A percentile compares a stretch with the other conserved stretches of the same genome.
Conservation (phyloP, 92 coral and sea anemone species). For the Hydrozoanthus gracilis region DNA sequence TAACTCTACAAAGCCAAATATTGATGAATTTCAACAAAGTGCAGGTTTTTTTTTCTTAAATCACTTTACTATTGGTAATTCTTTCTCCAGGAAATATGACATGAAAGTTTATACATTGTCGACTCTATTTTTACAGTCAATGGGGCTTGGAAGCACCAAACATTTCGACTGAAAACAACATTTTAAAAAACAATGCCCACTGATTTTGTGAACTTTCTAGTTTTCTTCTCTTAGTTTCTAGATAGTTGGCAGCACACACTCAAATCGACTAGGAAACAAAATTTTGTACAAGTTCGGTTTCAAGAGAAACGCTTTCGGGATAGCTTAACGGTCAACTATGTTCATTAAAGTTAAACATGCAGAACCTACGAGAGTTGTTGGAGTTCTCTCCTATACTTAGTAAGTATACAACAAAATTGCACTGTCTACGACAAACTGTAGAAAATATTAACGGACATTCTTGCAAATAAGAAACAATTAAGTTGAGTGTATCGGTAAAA, state of each 20-base stretch:
- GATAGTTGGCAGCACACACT: constrained; percentile 31
- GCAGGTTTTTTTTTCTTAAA: neutral
- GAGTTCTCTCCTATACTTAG: too few species aligned
- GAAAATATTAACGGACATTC: too few species aligned
- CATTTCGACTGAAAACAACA: constrained; percentile 5
- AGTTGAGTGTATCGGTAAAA: neutral
- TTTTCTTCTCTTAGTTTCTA: neutral
- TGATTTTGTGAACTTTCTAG: neutral
- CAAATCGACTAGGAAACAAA: neutral
- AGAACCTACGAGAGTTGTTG: too few species aligned
- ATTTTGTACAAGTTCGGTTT: neutral
- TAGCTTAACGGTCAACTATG: too few species aligned
- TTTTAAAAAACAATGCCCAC: neutral
- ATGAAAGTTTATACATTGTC: neutral
- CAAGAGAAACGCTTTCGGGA: neutral
- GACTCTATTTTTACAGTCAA: neutral
- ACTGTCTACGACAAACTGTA: too few species aligned
- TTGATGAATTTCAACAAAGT: neutral
- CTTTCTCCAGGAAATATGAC: neutral
- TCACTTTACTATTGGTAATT: neutral
- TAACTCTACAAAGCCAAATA: neutral
- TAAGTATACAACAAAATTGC: too few species aligned
- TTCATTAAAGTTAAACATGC: too few species aligned
- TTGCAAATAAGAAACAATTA: too few species aligned
- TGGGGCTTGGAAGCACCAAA: neutral